These are phyloP conservation scores for Etheostoma cragini DNA, from an alignment of 2,113 vertebrate genomes.

Conservation along the genomic window DNA sequence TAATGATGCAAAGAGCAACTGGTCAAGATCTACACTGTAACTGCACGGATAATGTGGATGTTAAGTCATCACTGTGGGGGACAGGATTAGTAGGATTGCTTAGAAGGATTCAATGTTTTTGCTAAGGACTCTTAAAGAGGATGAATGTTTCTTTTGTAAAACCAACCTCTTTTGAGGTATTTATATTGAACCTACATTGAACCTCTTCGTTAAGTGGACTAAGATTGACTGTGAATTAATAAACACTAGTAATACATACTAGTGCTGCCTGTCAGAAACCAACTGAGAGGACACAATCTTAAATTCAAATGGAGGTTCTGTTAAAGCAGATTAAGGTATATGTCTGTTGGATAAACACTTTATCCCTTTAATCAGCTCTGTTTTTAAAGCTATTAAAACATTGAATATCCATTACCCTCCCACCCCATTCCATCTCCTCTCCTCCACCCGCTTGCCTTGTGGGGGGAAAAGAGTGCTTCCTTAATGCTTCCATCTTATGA, in stretches of 20 bases:
- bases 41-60: constrained; percentile 30
- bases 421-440: constrained; percentile 17
- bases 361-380: constrained; percentile 75
- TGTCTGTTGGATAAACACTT: constrained; percentile 61
- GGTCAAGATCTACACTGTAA: constrained; percentile 17
- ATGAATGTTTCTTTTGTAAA: neutral
- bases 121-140: constrained; percentile 1
- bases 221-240: neutral
- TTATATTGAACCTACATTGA: neutral
- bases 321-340: constrained; percentile 63
- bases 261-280: constrained; percentile 1
- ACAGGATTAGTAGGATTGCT: constrained; percentile 23
- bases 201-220: neutral
- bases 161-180: neutral
- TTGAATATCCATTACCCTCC: constrained; percentile 26
- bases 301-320: constrained; percentile 32
- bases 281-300: constrained; percentile 17
- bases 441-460: constrained; percentile 22
- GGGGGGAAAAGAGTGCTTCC: constrained; percentile 10
- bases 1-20: constrained; percentile 6
- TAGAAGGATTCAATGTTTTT: constrained; percentile 37
- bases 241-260: neutral
- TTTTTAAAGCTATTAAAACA: constrained; percentile 71
- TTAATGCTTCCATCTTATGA: constrained; percentile 59
- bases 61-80: constrained; percentile 30